These are phyloP conservation scores for Abrostola triplasia DNA, from an alignment of 2,888 invertebrate species.

Conservation along the genomic window DNA sequence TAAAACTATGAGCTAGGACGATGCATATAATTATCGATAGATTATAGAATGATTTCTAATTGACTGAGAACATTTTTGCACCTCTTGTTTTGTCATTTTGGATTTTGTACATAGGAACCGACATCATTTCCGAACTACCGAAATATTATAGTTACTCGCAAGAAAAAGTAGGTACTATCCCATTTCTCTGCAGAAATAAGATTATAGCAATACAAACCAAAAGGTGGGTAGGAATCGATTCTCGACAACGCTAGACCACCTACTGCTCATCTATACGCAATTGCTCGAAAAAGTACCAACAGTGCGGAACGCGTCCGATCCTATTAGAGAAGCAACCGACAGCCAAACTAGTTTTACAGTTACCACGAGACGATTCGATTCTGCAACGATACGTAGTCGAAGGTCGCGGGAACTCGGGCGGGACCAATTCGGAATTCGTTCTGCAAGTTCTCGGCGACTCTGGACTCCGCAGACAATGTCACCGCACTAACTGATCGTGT, in stretches of 20 bases:
- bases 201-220: constrained; percentile 30
- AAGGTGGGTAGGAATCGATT: constrained; percentile 61
- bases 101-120: too few species aligned
- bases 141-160: too few species aligned
- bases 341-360: constrained; percentile 85
- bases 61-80: too few species aligned
- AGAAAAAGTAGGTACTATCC: too few species aligned
- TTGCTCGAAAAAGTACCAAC: constrained; percentile 67
- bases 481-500: constrained; percentile 36
- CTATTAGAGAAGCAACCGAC: constrained; percentile 79
- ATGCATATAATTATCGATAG: too few species aligned
- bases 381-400: constrained; percentile 79
- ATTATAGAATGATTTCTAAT: too few species aligned
- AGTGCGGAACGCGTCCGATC: constrained; percentile 73
- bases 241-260: constrained; percentile 48
- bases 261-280: constrained; percentile 58
- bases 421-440: constrained; percentile 77
- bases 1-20: too few species aligned
- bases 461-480: constrained; percentile 40
- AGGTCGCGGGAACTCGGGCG: constrained; percentile 81
- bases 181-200: too few species aligned
- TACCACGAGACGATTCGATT: constrained; percentile 77
- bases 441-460: constrained; percentile 61
- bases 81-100: too few species aligned
- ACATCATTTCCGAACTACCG: too few species aligned